These are phyloP conservation scores for Xiphorhynchus elegans DNA, from an alignment of 2,113 vertebrate species.

Conservation along the genomic window DNA sequence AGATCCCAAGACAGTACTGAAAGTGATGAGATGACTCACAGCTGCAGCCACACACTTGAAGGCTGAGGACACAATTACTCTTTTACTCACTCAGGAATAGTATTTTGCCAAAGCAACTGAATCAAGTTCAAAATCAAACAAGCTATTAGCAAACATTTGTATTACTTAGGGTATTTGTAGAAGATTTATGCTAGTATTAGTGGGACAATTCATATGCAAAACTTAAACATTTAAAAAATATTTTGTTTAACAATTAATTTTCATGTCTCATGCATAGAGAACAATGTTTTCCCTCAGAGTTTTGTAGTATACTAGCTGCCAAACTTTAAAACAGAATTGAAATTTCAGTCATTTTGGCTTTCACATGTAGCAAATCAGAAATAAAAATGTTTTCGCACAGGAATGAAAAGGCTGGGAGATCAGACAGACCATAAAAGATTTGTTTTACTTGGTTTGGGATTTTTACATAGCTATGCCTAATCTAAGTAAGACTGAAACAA, in stretches of 20 bases:
- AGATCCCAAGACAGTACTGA: background rate
- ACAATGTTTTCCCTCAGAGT: background rate
- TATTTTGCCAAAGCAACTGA: background rate
- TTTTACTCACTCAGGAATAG: background rate
- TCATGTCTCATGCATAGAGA: background rate
- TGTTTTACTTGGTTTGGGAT: constrained; percentile 20
- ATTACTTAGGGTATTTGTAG: background rate
- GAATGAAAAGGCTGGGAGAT: constrained; percentile 7
- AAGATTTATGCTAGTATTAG: background rate
- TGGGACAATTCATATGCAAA: background rate
- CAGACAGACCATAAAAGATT: background rate
- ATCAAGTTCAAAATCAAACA: background rate
- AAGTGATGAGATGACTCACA: background rate
- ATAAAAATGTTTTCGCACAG: constrained; percentile 10
- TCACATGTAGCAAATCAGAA: background rate
- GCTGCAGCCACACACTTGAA: background rate
- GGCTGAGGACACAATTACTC: background rate
- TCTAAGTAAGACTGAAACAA: background rate
- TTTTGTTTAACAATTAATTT: background rate
- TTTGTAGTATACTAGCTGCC: background rate
- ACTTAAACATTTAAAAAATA: background rate
- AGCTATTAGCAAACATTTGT: background rate
- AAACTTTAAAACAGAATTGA: background rate
- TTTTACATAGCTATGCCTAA: constrained; percentile 8
- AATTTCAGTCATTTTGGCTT: background rate